phyloP scores from a whole-genome alignment of 2,888 invertebrate species.

The Cephus sareptanus region DNA sequence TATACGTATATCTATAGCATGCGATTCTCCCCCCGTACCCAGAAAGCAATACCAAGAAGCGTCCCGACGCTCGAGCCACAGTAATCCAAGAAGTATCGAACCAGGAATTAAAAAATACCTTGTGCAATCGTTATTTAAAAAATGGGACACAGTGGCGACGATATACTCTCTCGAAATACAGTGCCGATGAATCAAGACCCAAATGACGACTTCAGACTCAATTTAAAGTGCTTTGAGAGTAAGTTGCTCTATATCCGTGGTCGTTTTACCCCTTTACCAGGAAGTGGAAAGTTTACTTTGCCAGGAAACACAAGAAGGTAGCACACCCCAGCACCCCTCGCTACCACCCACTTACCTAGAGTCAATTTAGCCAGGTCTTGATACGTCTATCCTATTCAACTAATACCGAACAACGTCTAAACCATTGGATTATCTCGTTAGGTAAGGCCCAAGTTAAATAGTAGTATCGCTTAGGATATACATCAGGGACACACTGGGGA shows the following conservation, averaged over 20 bases:
- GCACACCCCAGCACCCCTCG: background rate
- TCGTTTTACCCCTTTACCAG: background rate
- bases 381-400: background rate
- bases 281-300: background rate
- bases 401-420: background rate
- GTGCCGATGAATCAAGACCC: background rate
- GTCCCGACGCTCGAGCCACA: background rate
- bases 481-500: background rate
- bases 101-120: background rate
- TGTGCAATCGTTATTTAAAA: background rate
- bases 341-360: background rate
- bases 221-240: background rate
- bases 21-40: background rate
- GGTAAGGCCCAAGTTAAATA: background rate
- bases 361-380: background rate
- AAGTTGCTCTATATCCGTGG: background rate
- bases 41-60: background rate
- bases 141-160: background rate
- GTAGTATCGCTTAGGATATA: background rate
- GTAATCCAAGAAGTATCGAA: background rate
- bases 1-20: background rate
- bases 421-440: background rate
- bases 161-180: background rate
- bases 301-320: background rate
- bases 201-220: background rate